Percentiles rank a stretch among this genome's conserved stretches.
Evolutionary conservation across 1,140 invertebrate genomes (phyloP).

Genomic region (Apis florea): DNA sequence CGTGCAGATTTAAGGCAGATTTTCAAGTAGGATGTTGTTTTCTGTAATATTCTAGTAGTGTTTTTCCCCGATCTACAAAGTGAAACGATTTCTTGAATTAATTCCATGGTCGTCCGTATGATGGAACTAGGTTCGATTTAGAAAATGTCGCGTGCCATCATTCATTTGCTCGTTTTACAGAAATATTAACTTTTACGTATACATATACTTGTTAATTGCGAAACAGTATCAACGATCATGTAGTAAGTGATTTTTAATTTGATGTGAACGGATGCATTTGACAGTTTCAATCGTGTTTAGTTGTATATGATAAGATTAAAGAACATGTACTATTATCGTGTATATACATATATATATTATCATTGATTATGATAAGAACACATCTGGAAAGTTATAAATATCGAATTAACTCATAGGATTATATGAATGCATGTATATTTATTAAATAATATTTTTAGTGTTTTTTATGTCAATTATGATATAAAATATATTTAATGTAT

Average conservation of each 20-base stretch:
- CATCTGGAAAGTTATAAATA: slow-evolving; percentile 2
- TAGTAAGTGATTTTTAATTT: neutral
- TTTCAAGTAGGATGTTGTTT: neutral
- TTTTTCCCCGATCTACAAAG: neutral
- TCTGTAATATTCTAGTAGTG: neutral
- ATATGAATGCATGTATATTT: neutral
- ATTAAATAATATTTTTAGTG: neutral
- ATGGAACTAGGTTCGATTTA: neutral
- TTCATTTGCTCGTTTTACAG: neutral
- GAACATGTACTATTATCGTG: neutral
- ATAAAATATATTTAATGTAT: no score
- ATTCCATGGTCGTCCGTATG: slow-evolving; percentile 1
- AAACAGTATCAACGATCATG: neutral
- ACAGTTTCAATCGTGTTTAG: neutral
- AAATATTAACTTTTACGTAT: neutral
- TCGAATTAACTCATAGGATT: neutral
- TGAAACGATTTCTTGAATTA: slow-evolving; percentile 7
- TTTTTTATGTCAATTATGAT: neutral
- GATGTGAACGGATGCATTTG: no score
- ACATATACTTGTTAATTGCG: slow-evolving; percentile 1
- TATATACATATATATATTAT: neutral
- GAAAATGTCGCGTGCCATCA: slow-evolving; percentile 10
- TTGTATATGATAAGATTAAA: slow-evolving; percentile 10
- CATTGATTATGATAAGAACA: slow-evolving; percentile 1
- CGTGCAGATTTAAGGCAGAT: neutral